These are phyloP conservation scores for Micromussa lordhowensis DNA, from an alignment of 92 coral and sea anemone genomes.

Conservation along the genomic window DNA sequence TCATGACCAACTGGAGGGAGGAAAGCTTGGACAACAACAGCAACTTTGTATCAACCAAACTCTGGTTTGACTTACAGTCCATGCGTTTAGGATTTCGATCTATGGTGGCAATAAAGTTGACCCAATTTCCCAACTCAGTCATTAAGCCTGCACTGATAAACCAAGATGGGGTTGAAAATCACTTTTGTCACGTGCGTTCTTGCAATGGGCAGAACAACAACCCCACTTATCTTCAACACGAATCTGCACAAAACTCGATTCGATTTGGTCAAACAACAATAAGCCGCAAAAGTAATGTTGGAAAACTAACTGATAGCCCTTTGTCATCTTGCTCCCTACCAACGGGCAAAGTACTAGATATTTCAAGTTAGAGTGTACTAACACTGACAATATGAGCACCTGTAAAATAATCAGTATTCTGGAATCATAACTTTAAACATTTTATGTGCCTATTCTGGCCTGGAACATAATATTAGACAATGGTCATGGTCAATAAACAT, in stretches of 20 bases:
- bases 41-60: slow-evolving; percentile 34
- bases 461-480: too few species aligned
- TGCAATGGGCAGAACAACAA: slow-evolving; percentile 73
- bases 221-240: slow-evolving; percentile 55
- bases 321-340: not conserved
- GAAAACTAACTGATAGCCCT: not conserved
- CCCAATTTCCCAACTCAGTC: slow-evolving; percentile 53
- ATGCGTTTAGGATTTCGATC: slow-evolving; percentile 63
- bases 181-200: slow-evolving; percentile 67
- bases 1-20: slow-evolving; percentile 9
- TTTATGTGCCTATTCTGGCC: too few species aligned
- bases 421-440: too few species aligned
- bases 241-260: slow-evolving; percentile 59
- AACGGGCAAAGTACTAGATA: too few species aligned
- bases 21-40: not conserved
- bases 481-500: not conserved
- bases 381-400: too few species aligned
- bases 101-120: slow-evolving; percentile 32
- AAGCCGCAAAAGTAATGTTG: slow-evolving; percentile 1
- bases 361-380: too few species aligned
- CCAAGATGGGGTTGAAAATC: slow-evolving; percentile 75
- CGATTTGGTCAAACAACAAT: slow-evolving; percentile 35
- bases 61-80: slow-evolving; percentile 62
- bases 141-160: slow-evolving; percentile 68
- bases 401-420: too few species aligned